Percentiles rank a stretch among this genome's conserved stretches.
Evolutionary conservation across 2,888 invertebrate species (phyloP).

Genomic region (Embidobia sp.): DNA sequence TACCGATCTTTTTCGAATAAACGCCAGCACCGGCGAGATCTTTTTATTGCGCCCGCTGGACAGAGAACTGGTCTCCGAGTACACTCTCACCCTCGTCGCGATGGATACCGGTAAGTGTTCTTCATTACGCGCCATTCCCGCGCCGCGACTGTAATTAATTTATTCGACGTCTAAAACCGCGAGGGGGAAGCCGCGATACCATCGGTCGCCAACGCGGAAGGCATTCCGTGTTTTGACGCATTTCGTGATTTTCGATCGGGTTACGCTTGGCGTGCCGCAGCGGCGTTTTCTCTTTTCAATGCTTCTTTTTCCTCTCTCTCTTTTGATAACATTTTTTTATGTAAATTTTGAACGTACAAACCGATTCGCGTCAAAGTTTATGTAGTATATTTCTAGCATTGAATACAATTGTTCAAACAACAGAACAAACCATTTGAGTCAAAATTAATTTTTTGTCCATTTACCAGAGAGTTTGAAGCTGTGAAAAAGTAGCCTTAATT

Average conservation of each 20-base stretch:
- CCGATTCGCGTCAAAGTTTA: too few relatives aligned
- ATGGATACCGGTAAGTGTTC: conserved; percentile 94
- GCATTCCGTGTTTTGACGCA: conserved; percentile 57
- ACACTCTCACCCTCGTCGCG: conserved; percentile 92
- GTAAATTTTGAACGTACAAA: too few relatives aligned
- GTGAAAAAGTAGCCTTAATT: too few relatives aligned
- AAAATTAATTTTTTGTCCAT: too few relatives aligned
- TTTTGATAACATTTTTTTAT: too few relatives aligned
- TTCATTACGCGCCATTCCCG: conserved; percentile 58
- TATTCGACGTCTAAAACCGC: conserved; percentile 63
- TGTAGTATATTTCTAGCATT: too few relatives aligned
- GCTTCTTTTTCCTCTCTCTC: too few relatives aligned
- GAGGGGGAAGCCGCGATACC: conserved; percentile 58
- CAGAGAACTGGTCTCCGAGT: conserved; percentile 91
- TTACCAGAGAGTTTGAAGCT: too few relatives aligned
- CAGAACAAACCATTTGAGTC: too few relatives aligned
- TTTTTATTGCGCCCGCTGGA: conserved; percentile 91
- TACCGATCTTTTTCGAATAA: conserved; percentile 94
- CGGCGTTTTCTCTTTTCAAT: too few relatives aligned
- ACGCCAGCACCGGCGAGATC: conserved; percentile 95
- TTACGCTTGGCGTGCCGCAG: too few relatives aligned
- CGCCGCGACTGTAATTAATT: conserved; percentile 57
- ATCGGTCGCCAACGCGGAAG: conserved; percentile 64
- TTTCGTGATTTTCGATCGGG: conserved; percentile 42
- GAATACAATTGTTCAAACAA: too few relatives aligned